Evolutionary conservation across 2,797 vertebrate genomes (phyloP), one percentile per base, ranked within the genome.

Genomic region (Cyprinella venusta): DNA sequence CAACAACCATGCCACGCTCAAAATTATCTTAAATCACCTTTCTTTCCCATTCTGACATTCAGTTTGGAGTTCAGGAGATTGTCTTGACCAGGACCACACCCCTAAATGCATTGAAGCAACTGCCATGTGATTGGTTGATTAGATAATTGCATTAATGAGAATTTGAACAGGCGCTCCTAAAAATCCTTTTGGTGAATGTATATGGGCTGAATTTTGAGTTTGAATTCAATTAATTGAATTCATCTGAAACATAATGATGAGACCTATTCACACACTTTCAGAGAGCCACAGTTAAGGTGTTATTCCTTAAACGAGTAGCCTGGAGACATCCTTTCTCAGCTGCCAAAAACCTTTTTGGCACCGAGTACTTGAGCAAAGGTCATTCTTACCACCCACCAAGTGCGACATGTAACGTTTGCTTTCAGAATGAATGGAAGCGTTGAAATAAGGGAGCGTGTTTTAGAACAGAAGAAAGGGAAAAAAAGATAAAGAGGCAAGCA

Each of bases 341-440:
- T 78, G 76, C 65, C 65, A 56, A 54, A 81, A 81, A 81, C 40
- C 40, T 30, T 48, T 77, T 61, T 64, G 59, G 59, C 38, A 6
- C 15, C 0, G 18, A 78, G 61, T 36, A 21, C 24, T 36, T 61
- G 10, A 71, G 38, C 19, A 61, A 81, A 71, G 68, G 38, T 48
- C 15, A 71, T 33, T 81, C 54, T n/a, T 6, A 48, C 38, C 40
- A 45, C 68, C 68, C 79, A 81, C 79, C 8, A 18, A 19, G 65
- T 33, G 36, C 12, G 2, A 80, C n/a, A 15, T 24, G 76, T 36
- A 54, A 79, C 38, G 76, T 24, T 67, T 36, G 50, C 67, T 48
- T 24, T 71, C 38, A 33, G 15, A 61, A 69, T 21, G 12, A 70
- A 68, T 19, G 67, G 18, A 70, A 59, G 59, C 5, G 0, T 38